A percentile compares a stretch with the other conserved stretches of the same genome.
Evolutionary conservation across 1,140 invertebrate species (phyloP).

Genomic region (Musca domestica): DNA sequence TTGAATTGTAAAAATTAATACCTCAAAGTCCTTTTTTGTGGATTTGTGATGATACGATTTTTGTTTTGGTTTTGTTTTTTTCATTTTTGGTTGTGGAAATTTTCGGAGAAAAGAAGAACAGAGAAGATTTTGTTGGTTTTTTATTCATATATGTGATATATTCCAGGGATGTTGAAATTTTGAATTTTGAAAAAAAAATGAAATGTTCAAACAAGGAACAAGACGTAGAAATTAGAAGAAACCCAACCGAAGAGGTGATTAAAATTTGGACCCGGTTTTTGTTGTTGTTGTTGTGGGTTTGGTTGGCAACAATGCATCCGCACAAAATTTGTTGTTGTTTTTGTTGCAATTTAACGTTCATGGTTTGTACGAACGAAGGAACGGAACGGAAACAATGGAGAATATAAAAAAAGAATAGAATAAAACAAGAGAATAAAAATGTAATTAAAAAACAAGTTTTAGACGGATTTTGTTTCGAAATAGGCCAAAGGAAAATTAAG

Average conservation of each 20-base stretch:
- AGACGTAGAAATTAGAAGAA: conserved; percentile 3
- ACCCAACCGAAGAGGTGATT: not conserved
- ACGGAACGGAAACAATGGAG: too few species aligned
- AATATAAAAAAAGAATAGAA: too few species aligned
- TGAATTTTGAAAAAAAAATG: not conserved
- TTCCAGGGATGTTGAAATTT: not conserved
- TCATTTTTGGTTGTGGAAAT: not conserved
- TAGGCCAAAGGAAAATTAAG: not conserved
- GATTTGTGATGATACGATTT: conserved; percentile 19
- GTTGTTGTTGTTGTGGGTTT: too few species aligned
- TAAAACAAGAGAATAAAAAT: too few species aligned
- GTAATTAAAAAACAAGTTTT: too few species aligned
- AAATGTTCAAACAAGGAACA: conserved; percentile 1
- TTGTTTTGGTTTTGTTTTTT: not conserved
- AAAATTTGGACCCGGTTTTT: too few species aligned
- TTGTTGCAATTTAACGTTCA: too few species aligned
- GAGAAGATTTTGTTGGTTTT: not conserved
- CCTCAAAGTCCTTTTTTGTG: conserved; percentile 52
- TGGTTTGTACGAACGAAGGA: too few species aligned
- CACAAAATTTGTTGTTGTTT: too few species aligned
- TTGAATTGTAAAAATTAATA: conserved; percentile 40
- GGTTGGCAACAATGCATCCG: too few species aligned
- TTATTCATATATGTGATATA: too few species aligned
- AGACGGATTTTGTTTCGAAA: too few species aligned
- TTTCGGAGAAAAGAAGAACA: conserved; percentile 12